Percentiles rank a stretch among this genome's conserved stretches.
phyloP scores from a whole-genome alignment of 2,888 invertebrate species.

The Nymphalis c-album region DNA sequence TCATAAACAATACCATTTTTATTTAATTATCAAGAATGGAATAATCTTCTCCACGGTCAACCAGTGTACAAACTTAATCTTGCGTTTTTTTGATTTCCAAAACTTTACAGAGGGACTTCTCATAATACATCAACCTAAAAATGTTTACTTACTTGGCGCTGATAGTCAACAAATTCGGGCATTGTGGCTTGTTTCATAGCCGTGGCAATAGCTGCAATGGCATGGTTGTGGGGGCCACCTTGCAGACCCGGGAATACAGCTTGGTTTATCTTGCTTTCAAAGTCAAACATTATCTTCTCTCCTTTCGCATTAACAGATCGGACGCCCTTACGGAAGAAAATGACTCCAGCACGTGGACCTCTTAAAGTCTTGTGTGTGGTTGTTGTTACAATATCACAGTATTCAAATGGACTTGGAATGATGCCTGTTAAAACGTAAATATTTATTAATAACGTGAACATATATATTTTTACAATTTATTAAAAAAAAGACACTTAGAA shows the following conservation, averaged over 20 bases:
- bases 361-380: slow-evolving; percentile 97
- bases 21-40: no score
- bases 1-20: no score
- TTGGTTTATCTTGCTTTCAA: slow-evolving; percentile 92
- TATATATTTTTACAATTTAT: no score
- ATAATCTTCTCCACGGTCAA: no score
- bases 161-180: slow-evolving; percentile 91
- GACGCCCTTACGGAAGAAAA: slow-evolving; percentile 96
- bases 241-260: slow-evolving; percentile 97
- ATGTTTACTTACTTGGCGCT: slow-evolving; percentile 83
- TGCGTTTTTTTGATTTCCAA: no score
- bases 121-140: neutral
- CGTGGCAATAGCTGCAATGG: slow-evolving; percentile 97
- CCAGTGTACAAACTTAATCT: no score
- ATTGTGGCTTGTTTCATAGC: slow-evolving; percentile 94
- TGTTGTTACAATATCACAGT: slow-evolving; percentile 95
- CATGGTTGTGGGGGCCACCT: slow-evolving; percentile 98
- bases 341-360: slow-evolving; percentile 93
- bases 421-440: slow-evolving; percentile 70
- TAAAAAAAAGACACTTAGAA: no score
- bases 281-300: slow-evolving; percentile 90
- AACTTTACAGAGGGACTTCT: no score
- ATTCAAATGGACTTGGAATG: slow-evolving; percentile 94
- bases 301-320: slow-evolving; percentile 90
- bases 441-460: neutral